Percentiles rank a stretch among this genome's conserved stretches.
Evolutionary conservation across 2,888 invertebrate genomes (phyloP).

Genomic region (Campoletis raptor): DNA sequence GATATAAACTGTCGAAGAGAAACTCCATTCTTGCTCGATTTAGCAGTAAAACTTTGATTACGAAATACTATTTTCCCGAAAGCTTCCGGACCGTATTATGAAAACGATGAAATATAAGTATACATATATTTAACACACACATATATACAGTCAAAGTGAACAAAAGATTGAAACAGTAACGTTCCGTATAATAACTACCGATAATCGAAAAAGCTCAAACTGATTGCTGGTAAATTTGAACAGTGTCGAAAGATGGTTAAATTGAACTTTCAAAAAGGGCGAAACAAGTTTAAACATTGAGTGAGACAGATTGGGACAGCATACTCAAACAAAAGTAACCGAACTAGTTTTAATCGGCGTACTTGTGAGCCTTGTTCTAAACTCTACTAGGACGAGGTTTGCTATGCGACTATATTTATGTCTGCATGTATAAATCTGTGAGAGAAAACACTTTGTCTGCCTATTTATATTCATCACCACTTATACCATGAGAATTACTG

Average conservation of each 20-base stretch:
- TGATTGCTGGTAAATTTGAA: slow-evolving; percentile 48
- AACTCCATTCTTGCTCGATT: slow-evolving; percentile 60
- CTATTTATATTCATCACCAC: neutral
- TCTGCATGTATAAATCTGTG: neutral
- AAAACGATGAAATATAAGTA: slow-evolving; percentile 37
- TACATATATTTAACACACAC: neutral
- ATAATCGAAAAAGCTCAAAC: slow-evolving; percentile 50
- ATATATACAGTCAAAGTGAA: neutral
- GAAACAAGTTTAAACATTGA: slow-evolving; percentile 33
- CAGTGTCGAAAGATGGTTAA: slow-evolving; percentile 31
- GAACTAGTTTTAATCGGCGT: slow-evolving; percentile 55
- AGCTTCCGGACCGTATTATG: slow-evolving; percentile 15
- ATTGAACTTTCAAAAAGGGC: slow-evolving; percentile 23
- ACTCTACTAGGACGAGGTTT: slow-evolving; percentile 11
- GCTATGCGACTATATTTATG: neutral
- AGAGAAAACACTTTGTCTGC: neutral
- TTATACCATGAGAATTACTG: neutral
- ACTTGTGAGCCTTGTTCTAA: slow-evolving; percentile 7
- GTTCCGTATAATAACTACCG: slow-evolving; percentile 38
- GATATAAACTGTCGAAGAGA: slow-evolving; percentile 39
- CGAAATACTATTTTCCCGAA: slow-evolving; percentile 40
- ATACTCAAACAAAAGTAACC: slow-evolving; percentile 66
- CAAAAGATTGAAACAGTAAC: slow-evolving; percentile 21
- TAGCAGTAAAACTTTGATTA: slow-evolving; percentile 59
- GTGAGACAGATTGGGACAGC: slow-evolving; percentile 10